Evolutionary conservation across 1,140 invertebrate genomes (phyloP).

Genomic region (Oppia nitens): DNA sequence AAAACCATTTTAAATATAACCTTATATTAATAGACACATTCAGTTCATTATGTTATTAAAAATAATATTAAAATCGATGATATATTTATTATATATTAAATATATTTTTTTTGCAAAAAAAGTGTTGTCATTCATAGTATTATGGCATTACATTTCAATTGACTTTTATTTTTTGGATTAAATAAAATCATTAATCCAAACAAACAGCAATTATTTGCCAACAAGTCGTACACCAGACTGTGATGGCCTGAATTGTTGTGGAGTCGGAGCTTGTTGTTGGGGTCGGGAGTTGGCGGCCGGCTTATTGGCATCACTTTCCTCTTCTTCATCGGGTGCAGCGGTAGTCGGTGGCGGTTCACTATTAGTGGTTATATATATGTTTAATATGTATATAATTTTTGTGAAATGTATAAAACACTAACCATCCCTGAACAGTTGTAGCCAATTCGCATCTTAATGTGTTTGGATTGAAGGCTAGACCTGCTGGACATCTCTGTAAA

Average conservation of each 20-base stretch:
- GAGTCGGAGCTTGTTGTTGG: not conserved
- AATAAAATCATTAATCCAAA: too few species aligned
- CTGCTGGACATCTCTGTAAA: conserved; percentile 59
- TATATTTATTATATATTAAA: too few species aligned
- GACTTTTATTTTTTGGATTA: too few species aligned
- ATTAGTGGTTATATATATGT: not conserved
- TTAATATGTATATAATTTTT: not conserved
- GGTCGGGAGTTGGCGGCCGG: conserved; percentile 1
- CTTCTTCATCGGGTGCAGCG: conserved; percentile 57
- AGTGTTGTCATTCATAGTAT: too few species aligned
- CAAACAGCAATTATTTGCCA: too few species aligned
- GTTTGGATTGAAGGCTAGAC: conserved; percentile 68
- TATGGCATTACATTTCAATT: not conserved
- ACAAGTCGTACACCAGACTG: conserved; percentile 13
- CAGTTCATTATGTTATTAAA: too few species aligned
- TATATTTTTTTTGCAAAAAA: too few species aligned
- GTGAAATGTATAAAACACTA: conserved; percentile 1
- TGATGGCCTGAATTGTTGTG: conserved; percentile 13
- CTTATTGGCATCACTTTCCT: not conserved
- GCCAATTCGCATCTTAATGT: conserved; percentile 49
- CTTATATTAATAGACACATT: too few species aligned
- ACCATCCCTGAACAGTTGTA: conserved; percentile 22
- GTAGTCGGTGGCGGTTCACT: conserved; percentile 34
- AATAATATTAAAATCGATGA: too few species aligned
- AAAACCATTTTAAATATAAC: too few species aligned